Evolutionary conservation across 2,113 vertebrate species (phyloP).

Genomic region (Heptranchias perlo): DNA sequence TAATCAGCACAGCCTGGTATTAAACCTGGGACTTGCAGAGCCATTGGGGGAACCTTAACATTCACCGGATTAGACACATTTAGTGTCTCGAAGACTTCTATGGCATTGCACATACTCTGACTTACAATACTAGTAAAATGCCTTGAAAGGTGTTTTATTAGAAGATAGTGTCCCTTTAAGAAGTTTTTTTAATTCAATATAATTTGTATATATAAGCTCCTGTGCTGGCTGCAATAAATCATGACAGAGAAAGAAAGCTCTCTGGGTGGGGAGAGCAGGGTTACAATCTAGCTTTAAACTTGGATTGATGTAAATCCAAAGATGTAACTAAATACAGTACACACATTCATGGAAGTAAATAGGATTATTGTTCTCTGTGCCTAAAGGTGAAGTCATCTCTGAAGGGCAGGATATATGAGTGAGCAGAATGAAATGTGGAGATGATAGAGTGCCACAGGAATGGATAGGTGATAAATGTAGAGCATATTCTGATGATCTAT

Average conservation of each 20-base stretch:
- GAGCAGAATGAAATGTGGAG: not conserved
- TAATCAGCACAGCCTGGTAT: not conserved
- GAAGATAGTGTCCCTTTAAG: not conserved
- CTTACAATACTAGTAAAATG: not conserved
- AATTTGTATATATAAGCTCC: not conserved
- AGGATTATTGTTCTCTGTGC: slow-evolving; percentile 6
- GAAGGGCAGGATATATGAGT: not conserved
- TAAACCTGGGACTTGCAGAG: not conserved
- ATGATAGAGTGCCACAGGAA: not conserved
- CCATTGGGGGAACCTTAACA: not conserved
- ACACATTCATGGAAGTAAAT: slow-evolving; percentile 16
- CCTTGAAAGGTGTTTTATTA: not conserved
- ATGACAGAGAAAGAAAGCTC: not conserved
- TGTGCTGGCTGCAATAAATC: not conserved
- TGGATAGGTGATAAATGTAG: not conserved
- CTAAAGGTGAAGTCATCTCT: not conserved
- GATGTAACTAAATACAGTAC: slow-evolving; percentile 32
- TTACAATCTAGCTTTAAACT: not conserved
- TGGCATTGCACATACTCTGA: not conserved
- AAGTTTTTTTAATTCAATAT: not conserved
- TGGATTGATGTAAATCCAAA: slow-evolving; percentile 20
- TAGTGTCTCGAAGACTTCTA: not conserved
- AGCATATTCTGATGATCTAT: not conserved
- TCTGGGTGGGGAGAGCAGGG: not conserved
- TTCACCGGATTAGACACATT: not conserved